phyloP scores from a whole-genome alignment of 2,888 invertebrate species.

The Leptopilina myrica region DNA sequence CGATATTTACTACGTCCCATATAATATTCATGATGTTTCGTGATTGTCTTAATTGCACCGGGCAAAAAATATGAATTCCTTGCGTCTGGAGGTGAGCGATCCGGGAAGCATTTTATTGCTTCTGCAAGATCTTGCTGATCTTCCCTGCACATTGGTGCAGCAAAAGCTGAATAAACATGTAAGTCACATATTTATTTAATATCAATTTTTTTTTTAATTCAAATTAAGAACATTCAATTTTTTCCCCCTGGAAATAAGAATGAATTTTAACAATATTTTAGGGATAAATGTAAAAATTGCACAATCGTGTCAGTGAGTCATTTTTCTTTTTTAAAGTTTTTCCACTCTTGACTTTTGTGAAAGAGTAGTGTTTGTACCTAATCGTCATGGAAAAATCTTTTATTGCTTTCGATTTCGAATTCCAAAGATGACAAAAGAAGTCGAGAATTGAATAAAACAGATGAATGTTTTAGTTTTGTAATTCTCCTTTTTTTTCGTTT shows the following conservation, averaged over 20 bases:
- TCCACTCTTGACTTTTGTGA: slow-evolving; percentile 6
- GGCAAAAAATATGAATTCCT: slow-evolving; percentile 54
- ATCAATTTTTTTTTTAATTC: neutral
- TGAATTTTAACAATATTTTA: slow-evolving; percentile 27
- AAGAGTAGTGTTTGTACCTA: neutral
- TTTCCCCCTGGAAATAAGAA: no score
- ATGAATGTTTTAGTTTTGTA: neutral
- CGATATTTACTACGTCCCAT: slow-evolving; percentile 3
- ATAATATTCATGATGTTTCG: slow-evolving; percentile 35
- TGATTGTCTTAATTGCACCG: slow-evolving; percentile 29
- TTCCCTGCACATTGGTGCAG: slow-evolving; percentile 77
- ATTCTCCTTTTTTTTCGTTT: neutral
- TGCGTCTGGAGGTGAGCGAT: slow-evolving; percentile 46
- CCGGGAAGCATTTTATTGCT: slow-evolving; percentile 60
- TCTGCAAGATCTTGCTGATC: slow-evolving; percentile 65
- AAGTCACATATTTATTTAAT: slow-evolving; percentile 64
- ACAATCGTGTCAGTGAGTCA: slow-evolving; percentile 23
- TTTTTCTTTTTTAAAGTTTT: slow-evolving; percentile 36
- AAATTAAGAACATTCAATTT: no score
- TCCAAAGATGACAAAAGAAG: slow-evolving; percentile 28
- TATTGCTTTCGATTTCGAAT: slow-evolving; percentile 18
- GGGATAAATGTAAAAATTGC: slow-evolving; percentile 22
- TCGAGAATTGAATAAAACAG: neutral
- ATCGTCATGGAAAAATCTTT: slow-evolving; percentile 28
- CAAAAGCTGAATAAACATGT: slow-evolving; percentile 81